Evolutionary conservation across 2,113 vertebrate genomes (phyloP).

Genomic region (Hydropotes inermis): DNA sequence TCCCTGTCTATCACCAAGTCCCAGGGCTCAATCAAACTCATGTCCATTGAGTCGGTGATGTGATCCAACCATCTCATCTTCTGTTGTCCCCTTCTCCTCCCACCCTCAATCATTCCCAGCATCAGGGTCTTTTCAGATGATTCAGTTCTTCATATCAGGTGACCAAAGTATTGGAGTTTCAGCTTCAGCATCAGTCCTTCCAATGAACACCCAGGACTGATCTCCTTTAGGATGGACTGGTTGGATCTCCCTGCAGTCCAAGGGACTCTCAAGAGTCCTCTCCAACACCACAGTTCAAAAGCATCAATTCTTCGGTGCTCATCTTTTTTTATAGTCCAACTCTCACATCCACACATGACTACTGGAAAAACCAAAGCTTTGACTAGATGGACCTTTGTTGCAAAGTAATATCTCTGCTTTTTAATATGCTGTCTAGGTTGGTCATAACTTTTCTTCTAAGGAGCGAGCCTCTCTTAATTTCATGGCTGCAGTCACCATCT

Average conservation of each 20-base stretch:
- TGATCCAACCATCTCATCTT: not conserved
- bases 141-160: not conserved
- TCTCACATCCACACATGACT: not conserved
- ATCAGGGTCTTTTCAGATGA: not conserved
- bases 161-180: not conserved
- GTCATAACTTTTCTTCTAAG: not conserved
- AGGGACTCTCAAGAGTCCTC: not conserved
- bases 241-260: not conserved
- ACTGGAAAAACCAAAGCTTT: not conserved
- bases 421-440: not conserved
- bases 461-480: not conserved
- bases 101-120: not conserved
- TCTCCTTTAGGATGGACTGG: not conserved
- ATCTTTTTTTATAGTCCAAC: not conserved
- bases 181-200: not conserved
- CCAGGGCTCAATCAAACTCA: not conserved
- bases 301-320: accelerated
- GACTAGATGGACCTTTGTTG: not conserved
- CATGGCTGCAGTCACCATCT: not conserved
- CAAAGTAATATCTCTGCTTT: not conserved
- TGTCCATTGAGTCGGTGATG: not conserved
- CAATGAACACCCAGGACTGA: not conserved
- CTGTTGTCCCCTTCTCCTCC: not conserved
- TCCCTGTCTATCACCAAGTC: not conserved
- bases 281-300: not conserved